These are phyloP conservation scores for Camponotus fellah DNA, from an alignment of 2,888 invertebrate genomes.

Conservation along the genomic window DNA sequence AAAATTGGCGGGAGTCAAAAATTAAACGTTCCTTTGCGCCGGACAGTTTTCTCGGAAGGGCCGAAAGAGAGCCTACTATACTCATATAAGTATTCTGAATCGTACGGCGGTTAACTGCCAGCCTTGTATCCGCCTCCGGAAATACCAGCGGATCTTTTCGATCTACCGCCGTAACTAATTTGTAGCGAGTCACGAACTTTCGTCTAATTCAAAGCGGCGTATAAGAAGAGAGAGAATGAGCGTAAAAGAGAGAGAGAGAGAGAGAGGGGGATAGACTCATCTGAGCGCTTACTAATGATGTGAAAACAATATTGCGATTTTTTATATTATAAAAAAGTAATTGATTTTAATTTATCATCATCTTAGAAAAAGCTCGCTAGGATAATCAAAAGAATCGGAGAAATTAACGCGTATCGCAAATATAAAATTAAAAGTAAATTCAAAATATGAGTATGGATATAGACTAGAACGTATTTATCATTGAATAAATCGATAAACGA, in stretches of 20 bases:
- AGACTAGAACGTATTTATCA: not conserved
- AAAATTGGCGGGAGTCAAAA: constrained; percentile 68
- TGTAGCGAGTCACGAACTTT: constrained; percentile 42
- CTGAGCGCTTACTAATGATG: constrained; percentile 7
- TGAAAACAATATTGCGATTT: constrained; percentile 17
- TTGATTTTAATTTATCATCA: constrained; percentile 25
- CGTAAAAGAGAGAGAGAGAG: not conserved
- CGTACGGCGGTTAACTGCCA: constrained; percentile 59
- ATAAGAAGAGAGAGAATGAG: too few relatives aligned
- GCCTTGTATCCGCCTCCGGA: constrained; percentile 48
- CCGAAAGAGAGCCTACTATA: constrained; percentile 31
- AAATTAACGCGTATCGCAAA: not conserved
- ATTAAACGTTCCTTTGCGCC: constrained; percentile 72
- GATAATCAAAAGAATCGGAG: not conserved
- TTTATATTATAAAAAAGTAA: constrained; percentile 1
- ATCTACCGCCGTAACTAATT: constrained; percentile 45
- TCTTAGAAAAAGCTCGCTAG: not conserved
- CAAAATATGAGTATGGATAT: not conserved
- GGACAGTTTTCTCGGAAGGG: constrained; percentile 65
- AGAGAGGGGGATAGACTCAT: not conserved
- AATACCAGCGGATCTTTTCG: constrained; percentile 53
- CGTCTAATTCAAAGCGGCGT: not conserved
- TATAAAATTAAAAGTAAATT: not conserved
- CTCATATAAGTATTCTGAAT: constrained; percentile 64
- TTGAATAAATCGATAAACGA: not conserved